Conservation (phyloP, 2,888 invertebrate genomes). For the Petrolisthes manimaculis region DNA sequence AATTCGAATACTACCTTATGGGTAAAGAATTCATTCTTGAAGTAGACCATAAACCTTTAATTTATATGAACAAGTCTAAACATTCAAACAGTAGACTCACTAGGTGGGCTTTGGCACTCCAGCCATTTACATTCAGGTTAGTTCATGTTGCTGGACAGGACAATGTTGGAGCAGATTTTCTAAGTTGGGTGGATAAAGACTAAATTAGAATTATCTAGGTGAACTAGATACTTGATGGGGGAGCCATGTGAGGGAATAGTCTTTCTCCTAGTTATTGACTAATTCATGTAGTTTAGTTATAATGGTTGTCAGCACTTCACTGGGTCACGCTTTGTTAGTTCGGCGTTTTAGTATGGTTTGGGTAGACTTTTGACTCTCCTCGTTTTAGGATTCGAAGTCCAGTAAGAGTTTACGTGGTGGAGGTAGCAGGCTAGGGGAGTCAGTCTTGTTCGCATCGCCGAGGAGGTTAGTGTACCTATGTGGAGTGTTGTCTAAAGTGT, state of each 20-base stretch:
- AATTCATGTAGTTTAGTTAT: too few species aligned
- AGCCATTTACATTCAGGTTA: slow-evolving; percentile 23
- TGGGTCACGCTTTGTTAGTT: too few species aligned
- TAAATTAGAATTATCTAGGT: not conserved
- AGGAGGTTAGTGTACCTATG: too few species aligned
- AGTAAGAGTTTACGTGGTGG: too few species aligned
- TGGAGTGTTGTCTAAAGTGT: too few species aligned
- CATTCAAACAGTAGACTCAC: not conserved
- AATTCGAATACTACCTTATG: slow-evolving; percentile 3
- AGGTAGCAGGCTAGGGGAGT: too few species aligned
- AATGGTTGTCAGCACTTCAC: too few species aligned
- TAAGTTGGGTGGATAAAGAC: not conserved
- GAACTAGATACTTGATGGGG: not conserved
- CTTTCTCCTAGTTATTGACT: too few species aligned
- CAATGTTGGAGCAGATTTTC: slow-evolving; percentile 37
- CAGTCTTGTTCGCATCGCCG: too few species aligned
- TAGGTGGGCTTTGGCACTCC: slow-evolving; percentile 24
- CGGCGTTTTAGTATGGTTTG: too few species aligned
- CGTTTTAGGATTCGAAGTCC: too few species aligned
- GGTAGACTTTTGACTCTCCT: too few species aligned
- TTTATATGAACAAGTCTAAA: not conserved
- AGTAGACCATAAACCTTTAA: slow-evolving; percentile 19
- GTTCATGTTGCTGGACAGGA: slow-evolving; percentile 13
- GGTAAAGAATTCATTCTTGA: slow-evolving; percentile 18
- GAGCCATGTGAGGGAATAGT: not conserved